A percentile compares a stretch with the other conserved stretches of the same genome.
phyloP scores from a whole-genome alignment of 2,113 vertebrate genomes.

The Ptilorrhoa leucosticta region DNA sequence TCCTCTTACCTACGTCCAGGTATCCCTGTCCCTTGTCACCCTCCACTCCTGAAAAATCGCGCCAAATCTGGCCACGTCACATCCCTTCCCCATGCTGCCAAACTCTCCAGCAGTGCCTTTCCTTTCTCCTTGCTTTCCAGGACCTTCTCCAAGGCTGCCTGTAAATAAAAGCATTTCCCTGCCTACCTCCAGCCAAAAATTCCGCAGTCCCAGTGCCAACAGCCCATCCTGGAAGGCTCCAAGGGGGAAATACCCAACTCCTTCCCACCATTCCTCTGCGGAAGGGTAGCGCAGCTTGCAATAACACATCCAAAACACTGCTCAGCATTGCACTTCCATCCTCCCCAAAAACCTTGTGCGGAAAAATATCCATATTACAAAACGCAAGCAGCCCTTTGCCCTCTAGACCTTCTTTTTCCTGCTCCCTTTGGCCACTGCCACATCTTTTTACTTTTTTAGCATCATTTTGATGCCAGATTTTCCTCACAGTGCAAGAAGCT shows the following conservation, averaged over 20 bases:
- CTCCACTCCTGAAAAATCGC: neutral
- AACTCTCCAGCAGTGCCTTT: neutral
- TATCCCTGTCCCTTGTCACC: neutral
- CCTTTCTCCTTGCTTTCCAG: neutral
- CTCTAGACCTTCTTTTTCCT: neutral
- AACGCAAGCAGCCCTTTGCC: neutral
- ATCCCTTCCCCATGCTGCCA: rapidly evolving
- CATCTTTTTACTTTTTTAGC: neutral
- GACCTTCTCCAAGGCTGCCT: neutral
- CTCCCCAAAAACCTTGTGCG: neutral
- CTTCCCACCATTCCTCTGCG: rapidly evolving
- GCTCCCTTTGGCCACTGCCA: neutral
- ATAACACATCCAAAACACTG: rapidly evolving
- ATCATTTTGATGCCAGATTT: neutral
- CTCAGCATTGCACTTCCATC: neutral
- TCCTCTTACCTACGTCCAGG: neutral
- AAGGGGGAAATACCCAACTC: neutral
- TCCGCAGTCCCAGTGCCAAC: rapidly evolving
- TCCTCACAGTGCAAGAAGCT: neutral
- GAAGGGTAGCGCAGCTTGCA: neutral
- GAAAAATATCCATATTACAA: neutral
- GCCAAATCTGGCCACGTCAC: neutral
- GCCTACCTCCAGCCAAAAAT: neutral
- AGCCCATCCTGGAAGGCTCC: neutral
- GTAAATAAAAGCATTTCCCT: neutral